Base-by-base conservation (phyloP, 2,888 invertebrate genomes). In the Ptilodon capucinus region DNA sequence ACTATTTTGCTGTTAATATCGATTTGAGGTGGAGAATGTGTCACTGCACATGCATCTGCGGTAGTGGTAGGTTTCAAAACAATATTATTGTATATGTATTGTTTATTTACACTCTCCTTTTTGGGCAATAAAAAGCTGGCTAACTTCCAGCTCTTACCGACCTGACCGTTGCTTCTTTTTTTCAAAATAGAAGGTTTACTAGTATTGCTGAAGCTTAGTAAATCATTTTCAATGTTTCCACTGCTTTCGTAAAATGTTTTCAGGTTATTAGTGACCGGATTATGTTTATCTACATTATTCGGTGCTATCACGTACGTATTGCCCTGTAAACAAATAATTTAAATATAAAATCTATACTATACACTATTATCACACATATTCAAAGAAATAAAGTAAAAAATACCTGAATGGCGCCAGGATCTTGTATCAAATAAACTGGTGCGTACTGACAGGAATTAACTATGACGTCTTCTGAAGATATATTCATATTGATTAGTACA, bases 221-320 rank as follows among this genome's bases (percentile, higher is more conserved):
- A 60, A 47, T 80, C 70, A 66, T 79, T 82, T 63, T 88, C 89
- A 44, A 90, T 74, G 66, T 86, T 88, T 58, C 88, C 90, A 79
- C 89, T 90, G 72, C 79, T 91, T 76, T 91, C 90, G 64, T 90
- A 91, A 67, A 88, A 91, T 51, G 79, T 77, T 81, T 87, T 89
- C 74, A 91, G 81, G 79, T 81, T 90, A 76, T 85, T 82, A 60
- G 78, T 77, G n/a, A 81, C 71, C 42, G 86, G 83, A 64, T 82
- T 83, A 18, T 74, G 68, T 48, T 68, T 68, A 25, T 76, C 77
- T 47, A 77, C 66, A 51, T 59, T 73, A 54, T 65, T 79, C 55
- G 79, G 79, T 32, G 86, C 65, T 48, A 88, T 61, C 43, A 84
- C 72, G 57, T 80, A 86, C n/a, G 85, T 78, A 55, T 76, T 79